A percentile compares a stretch with the other conserved stretches of the same genome.
Conservation (phyloP, 2,888 invertebrate genomes). For the Caenorhabditis drosophilae region DNA sequence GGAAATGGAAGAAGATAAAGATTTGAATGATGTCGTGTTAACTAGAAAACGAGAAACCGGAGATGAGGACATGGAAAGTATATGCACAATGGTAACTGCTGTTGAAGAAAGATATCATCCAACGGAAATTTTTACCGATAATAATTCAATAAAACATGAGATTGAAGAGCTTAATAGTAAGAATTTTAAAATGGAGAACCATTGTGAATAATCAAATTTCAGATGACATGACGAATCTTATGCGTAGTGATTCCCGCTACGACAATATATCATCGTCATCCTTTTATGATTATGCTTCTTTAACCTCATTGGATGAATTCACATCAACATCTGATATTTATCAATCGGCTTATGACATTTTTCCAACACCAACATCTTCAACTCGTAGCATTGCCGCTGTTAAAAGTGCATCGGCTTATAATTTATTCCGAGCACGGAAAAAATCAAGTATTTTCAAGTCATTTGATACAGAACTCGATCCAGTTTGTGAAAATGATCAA, state of each 20-base stretch:
- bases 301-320: slow-evolving; percentile 30
- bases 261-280: slow-evolving; percentile 58
- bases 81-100: slow-evolving; percentile 47
- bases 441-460: slow-evolving; percentile 50
- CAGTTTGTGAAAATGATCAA: slow-evolving; percentile 38
- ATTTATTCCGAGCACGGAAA: slow-evolving; percentile 38
- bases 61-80: slow-evolving; percentile 29
- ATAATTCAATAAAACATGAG: too few relatives aligned
- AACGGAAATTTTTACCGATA: neutral
- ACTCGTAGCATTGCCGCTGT: slow-evolving; percentile 25
- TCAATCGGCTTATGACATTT: slow-evolving; percentile 41
- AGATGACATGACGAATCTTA: slow-evolving; percentile 32
- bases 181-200: slow-evolving; percentile 1
- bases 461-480: slow-evolving; percentile 52
- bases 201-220: slow-evolving; percentile 1
- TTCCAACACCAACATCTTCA: slow-evolving; percentile 8
- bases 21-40: slow-evolving; percentile 43
- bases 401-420: slow-evolving; percentile 49
- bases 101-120: slow-evolving; percentile 27
- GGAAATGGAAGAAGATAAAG: slow-evolving; percentile 34
- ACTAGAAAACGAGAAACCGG: slow-evolving; percentile 28
- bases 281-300: slow-evolving; percentile 49
- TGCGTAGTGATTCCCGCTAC: slow-evolving; percentile 50
- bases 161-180: neutral
- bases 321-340: slow-evolving; percentile 48